Percentiles rank a stretch among this genome's conserved stretches.
These are phyloP conservation scores for Trachelus iudaicus DNA, from an alignment of 2,888 invertebrate genomes.

Conservation along the genomic window DNA sequence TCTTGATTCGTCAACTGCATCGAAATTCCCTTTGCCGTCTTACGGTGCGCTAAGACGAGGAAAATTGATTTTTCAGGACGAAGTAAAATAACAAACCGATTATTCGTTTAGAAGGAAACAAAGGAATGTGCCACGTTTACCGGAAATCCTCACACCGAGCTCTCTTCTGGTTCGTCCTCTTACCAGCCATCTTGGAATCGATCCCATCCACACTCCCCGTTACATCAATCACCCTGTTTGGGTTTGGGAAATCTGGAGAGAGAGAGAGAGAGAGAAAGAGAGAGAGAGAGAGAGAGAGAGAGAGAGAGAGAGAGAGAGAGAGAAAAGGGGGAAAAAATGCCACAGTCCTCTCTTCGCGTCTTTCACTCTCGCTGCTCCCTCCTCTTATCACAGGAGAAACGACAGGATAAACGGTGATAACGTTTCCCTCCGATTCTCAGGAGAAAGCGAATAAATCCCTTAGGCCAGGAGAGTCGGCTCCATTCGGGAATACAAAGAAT, in stretches of 20 bases:
- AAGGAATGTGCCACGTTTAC: too few species aligned
- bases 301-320: too few species aligned
- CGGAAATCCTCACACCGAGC: too few species aligned
- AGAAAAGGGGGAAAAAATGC: background rate
- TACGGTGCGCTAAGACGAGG: too few species aligned
- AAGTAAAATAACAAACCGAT: too few species aligned
- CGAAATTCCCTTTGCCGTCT: too few species aligned
- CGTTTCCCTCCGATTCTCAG: background rate
- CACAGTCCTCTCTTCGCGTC: background rate
- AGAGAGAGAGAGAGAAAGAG: background rate
- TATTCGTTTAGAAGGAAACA: too few species aligned
- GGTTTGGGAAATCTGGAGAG: conserved; percentile 16
- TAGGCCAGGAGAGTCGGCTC: background rate
- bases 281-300: too few species aligned
- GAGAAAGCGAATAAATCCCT: background rate
- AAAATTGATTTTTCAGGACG: too few species aligned
- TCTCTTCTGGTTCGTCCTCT: too few species aligned
- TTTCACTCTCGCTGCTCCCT: background rate
- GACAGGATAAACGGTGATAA: conserved; percentile 11
- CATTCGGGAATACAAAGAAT: conserved; percentile 14
- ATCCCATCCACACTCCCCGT: conserved; percentile 18
- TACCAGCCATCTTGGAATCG: conserved; percentile 18
- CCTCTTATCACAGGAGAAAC: conserved; percentile 25
- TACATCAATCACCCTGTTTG: conserved; percentile 33
- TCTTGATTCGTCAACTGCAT: too few species aligned